These are phyloP conservation scores for Galemys pyrenaicus DNA, from an alignment of 2,113 vertebrate genomes.

Conservation along the genomic window DNA sequence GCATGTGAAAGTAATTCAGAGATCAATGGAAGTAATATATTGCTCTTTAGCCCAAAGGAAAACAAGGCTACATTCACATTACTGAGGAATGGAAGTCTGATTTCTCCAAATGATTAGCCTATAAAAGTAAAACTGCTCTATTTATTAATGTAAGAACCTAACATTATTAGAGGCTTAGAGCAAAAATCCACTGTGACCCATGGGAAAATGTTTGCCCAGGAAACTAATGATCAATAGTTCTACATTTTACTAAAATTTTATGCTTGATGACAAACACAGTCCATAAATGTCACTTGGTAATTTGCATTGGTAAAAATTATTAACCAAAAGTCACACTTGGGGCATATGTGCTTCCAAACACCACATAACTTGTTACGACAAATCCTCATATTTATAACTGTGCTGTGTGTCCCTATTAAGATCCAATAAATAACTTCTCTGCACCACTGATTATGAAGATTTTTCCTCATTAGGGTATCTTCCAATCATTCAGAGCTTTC, in stretches of 20 bases:
- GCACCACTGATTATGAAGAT: constrained; percentile 28
- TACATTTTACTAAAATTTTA: constrained; percentile 77
- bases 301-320: constrained; percentile 80
- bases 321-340: constrained; percentile 70
- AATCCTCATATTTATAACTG: constrained; percentile 74
- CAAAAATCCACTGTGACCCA: constrained; percentile 59
- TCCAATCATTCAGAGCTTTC: constrained; percentile 49
- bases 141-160: constrained; percentile 77
- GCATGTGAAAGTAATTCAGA: background rate
- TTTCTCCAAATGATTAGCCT: constrained; percentile 68
- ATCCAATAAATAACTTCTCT: constrained; percentile 71
- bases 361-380: constrained; percentile 65
- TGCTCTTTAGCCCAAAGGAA: background rate
- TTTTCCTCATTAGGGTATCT: constrained; percentile 23
- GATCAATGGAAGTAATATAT: background rate
- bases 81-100: constrained; percentile 45
- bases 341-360: constrained; percentile 53
- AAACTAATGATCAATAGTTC: constrained; percentile 73
- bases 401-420: constrained; percentile 63
- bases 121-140: constrained; percentile 72
- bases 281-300: constrained; percentile 80
- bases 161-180: constrained; percentile 57
- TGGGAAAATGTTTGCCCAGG: constrained; percentile 68
- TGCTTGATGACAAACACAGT: constrained; percentile 75
- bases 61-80: constrained; percentile 43